Percentiles rank a stretch among this genome's conserved stretches.
Evolutionary conservation across 2,888 invertebrate species (phyloP).

Genomic region (Thera britannica): DNA sequence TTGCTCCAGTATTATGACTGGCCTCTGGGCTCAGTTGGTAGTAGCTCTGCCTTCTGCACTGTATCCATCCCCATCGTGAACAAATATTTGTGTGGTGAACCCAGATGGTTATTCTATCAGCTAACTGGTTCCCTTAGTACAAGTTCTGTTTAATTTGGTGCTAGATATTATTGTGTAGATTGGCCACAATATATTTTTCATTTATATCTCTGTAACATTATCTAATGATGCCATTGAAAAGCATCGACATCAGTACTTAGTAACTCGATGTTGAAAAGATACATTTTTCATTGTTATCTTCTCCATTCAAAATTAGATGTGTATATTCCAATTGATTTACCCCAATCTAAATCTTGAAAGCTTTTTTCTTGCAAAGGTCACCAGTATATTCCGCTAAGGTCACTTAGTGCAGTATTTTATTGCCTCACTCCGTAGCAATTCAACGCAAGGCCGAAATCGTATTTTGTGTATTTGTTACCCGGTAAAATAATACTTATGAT

Average conservation of each 20-base stretch:
- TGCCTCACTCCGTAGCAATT: constrained; percentile 74
- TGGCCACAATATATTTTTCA: too few species aligned
- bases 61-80: too few species aligned
- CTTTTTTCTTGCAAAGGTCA: constrained; percentile 72
- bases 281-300: neutral
- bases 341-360: constrained; percentile 60
- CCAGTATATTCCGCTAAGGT: constrained; percentile 76
- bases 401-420: constrained; percentile 75
- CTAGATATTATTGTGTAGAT: too few species aligned
- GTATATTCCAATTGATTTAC: constrained; percentile 36
- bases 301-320: constrained; percentile 6
- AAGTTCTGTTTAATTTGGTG: too few species aligned
- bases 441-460: constrained; percentile 76
- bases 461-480: constrained; percentile 64
- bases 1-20: constrained; percentile 5
- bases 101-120: too few species aligned
- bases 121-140: too few species aligned
- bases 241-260: too few species aligned
- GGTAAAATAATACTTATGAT: constrained; percentile 58
- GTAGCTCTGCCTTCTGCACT: too few species aligned
- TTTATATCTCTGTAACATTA: constrained; percentile 6
- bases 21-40: too few species aligned
- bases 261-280: too few species aligned
- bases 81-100: too few species aligned
- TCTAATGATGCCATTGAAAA: constrained; percentile 21